Conservation (phyloP, 2,888 invertebrate species). For the Cancer borealis region DNA sequence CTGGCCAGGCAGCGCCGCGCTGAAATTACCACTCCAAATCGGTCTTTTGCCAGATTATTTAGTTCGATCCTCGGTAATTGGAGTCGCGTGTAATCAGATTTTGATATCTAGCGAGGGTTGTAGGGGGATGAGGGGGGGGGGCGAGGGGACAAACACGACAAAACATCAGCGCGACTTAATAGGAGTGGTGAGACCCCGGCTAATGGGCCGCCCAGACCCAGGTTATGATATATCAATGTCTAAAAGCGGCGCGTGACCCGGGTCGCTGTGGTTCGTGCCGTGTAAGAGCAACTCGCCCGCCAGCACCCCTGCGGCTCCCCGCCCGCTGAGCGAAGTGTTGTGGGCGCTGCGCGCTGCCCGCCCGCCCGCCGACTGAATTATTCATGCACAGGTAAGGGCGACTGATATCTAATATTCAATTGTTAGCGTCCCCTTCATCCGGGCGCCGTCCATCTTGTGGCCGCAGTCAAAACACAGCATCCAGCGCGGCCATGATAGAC, state of each 20-base stretch:
- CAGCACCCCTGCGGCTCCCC: not conserved
- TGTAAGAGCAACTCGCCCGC: not conserved
- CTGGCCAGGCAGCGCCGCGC: conserved; percentile 13
- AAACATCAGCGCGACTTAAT: conserved; percentile 29
- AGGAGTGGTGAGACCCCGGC: conserved; percentile 43
- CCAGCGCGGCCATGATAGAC: conserved; percentile 16
- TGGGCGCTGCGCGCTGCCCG: conserved; percentile 37
- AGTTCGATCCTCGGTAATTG: conserved; percentile 34
- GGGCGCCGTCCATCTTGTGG: conserved; percentile 39
- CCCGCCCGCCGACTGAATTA: conserved; percentile 51
- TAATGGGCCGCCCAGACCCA: conserved; percentile 49
- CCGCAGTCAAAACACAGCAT: conserved; percentile 41
- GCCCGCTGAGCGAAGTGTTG: conserved; percentile 45
- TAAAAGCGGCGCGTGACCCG: conserved; percentile 28
- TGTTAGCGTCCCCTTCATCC: conserved; percentile 54
- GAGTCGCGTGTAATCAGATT: not conserved
- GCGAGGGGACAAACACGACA: conserved; percentile 5
- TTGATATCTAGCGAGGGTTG: not conserved
- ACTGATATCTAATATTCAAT: conserved; percentile 65
- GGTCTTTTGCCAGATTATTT: conserved; percentile 26
- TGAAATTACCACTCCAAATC: conserved; percentile 5
- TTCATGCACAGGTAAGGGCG: conserved; percentile 56
- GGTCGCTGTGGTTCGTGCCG: conserved; percentile 27
- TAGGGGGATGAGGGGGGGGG: not conserved
- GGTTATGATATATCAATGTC: conserved; percentile 57